phyloP scores from a whole-genome alignment of 2,113 vertebrate species.

The Tetrao urogallus region DNA sequence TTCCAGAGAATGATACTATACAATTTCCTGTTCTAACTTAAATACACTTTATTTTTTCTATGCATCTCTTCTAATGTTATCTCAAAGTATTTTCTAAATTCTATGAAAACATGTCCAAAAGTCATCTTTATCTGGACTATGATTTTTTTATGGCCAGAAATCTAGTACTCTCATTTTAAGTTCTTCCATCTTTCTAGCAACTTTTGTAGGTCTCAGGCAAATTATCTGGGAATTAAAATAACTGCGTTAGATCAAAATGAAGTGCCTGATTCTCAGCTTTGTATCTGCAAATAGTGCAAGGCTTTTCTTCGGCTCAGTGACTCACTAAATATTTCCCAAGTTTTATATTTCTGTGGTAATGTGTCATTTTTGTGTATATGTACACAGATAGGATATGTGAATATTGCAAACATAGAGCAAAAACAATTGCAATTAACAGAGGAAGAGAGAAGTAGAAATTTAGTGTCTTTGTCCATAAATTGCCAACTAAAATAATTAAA shows the following conservation, averaged over 20 bases:
- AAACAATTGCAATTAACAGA: constrained; percentile 56
- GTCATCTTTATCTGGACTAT: neutral
- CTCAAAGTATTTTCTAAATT: neutral
- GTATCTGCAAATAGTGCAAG: neutral
- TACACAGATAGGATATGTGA: neutral
- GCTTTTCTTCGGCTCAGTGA: neutral
- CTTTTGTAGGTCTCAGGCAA: neutral
- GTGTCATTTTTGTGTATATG: neutral
- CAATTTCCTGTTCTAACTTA: neutral
- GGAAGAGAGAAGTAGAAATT: constrained; percentile 35
- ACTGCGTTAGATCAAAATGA: neutral
- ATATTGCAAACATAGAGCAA: constrained; percentile 19
- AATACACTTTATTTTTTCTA: neutral
- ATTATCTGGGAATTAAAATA: neutral
- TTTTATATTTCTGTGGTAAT: neutral
- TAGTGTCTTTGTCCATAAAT: constrained; percentile 58
- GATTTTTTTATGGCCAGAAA: neutral
- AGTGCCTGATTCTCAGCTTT: neutral
- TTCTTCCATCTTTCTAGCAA: neutral
- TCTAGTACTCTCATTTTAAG: neutral
- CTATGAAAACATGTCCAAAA: neutral
- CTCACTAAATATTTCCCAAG: neutral
- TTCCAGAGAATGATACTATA: neutral
- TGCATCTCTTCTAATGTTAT: neutral
- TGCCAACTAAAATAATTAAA: constrained; percentile 58